Evolutionary conservation across 2,113 vertebrate genomes (phyloP), one percentile per base, ranked within the genome.

Genomic region (Typhlomys cinereus): DNA sequence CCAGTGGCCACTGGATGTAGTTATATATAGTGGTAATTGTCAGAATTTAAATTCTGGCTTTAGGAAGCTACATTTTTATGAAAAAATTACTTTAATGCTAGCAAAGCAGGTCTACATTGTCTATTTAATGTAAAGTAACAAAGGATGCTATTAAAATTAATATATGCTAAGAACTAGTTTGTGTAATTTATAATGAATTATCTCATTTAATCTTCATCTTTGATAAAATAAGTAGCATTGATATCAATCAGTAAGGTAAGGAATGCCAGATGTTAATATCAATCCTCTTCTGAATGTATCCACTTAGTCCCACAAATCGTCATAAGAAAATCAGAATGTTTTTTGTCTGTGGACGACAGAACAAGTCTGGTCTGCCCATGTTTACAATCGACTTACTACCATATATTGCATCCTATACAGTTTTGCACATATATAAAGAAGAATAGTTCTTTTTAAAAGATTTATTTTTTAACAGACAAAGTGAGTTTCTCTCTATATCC

Each of bases 41-140:
- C 31, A 87, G 13, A 93, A 71, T 66, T 73, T 69, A 74, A 61
- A 62, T 25, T 80, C 70, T 64, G 31, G 13, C 67, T 89, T 83
- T 64, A 78, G 21, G 54, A 71, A 52, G 13, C 25, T 80, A 48
- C 76, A 31, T 18, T 83, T 85, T 59, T 89, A 57, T 73, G 39
- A 59, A 25, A 69, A 52, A 94, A 85, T 27, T 83, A 90, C n/a
- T 71, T 90, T 44, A 78, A 76, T 74, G 29, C 10, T 83, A 69
- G 71, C 5, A 15, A 36, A 5, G 5, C 31, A 80, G 8, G 18
- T 31, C n/a, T 71, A n/a, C 39, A 41, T 64, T 64, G 20, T 23
- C 12, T 71, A 20, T 54, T 39, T 67, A 71, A 66, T 57, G 9
- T 57, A 59, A 67, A 48, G 36, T 66, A 54, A 44, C 46, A 85